Conservation (phyloP, 2,113 vertebrate genomes). For the Gobio gobio region DNA sequence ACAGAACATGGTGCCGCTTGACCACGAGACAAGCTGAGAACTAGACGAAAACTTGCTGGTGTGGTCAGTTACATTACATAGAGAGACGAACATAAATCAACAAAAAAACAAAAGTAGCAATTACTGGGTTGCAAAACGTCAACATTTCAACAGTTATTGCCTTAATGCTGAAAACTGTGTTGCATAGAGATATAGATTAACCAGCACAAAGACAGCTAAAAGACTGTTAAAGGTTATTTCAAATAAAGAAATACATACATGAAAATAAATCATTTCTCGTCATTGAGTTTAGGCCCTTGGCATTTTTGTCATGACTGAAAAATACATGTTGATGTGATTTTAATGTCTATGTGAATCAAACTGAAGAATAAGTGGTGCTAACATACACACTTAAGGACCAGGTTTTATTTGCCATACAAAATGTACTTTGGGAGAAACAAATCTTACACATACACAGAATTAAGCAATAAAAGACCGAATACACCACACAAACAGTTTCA, state of each 20-base stretch:
- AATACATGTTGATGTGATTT: background rate
- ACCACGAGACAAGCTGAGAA: slow-evolving; percentile 15
- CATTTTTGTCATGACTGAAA: slow-evolving; percentile 5
- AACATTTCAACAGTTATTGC: slow-evolving; percentile 55
- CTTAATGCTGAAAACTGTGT: slow-evolving; percentile 52
- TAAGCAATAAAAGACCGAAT: background rate
- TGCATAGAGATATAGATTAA: slow-evolving; percentile 59
- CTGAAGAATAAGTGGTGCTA: background rate
- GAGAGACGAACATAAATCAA: slow-evolving; percentile 10
- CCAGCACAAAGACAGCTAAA: slow-evolving; percentile 53
- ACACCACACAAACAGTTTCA: background rate
- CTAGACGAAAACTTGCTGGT: background rate
- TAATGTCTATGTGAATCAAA: background rate
- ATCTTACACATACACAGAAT: background rate
- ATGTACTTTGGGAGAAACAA: slow-evolving; percentile 5
- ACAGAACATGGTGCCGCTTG: slow-evolving; percentile 1
- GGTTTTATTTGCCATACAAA: slow-evolving; percentile 6
- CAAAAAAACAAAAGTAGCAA: slow-evolving; percentile 15
- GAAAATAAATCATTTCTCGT: background rate
- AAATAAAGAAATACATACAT: slow-evolving; percentile 15
- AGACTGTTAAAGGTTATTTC: slow-evolving; percentile 43
- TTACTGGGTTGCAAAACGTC: background rate
- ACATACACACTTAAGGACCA: background rate
- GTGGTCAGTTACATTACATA: slow-evolving; percentile 13
- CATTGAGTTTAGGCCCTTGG: slow-evolving; percentile 10